Evolutionary conservation across 1,140 invertebrate genomes (phyloP).

Genomic region (Choristoneura fumiferana): DNA sequence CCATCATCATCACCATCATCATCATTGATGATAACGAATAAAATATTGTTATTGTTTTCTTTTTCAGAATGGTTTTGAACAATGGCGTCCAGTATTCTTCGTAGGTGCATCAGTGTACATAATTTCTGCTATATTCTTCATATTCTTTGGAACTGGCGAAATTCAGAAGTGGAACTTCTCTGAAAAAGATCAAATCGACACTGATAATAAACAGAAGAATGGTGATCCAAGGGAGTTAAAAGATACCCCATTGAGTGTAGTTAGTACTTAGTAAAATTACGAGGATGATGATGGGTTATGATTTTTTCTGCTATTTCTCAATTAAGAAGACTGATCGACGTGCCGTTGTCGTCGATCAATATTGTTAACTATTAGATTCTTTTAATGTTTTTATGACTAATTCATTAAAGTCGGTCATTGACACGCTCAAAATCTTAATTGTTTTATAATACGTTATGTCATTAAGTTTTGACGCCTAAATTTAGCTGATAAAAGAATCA

Average conservation of each 20-base stretch:
- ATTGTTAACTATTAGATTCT: no score
- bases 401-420: no score
- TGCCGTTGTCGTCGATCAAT: no score
- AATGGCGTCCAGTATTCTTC: conserved; percentile 89
- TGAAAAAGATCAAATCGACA: conserved; percentile 35
- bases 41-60: conserved; percentile 25
- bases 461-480: no score
- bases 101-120: conserved; percentile 85
- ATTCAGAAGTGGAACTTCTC: conserved; percentile 83
- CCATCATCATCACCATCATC: no score
- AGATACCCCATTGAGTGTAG: conserved; percentile 53
- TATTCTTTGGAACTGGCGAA: conserved; percentile 82
- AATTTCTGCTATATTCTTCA: conserved; percentile 84
- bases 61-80: conserved; percentile 84
- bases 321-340: no score
- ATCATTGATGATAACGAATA: no score
- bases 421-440: no score
- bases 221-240: conserved; percentile 55
- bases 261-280: conserved; percentile 10
- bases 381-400: no score
- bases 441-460: no score
- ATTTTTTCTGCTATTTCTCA: no score
- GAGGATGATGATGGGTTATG: neutral
- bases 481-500: no score
- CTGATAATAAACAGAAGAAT: conserved; percentile 44